Conservation (phyloP, 2,113 vertebrate genomes). For the Ciconia boyciana region DNA sequence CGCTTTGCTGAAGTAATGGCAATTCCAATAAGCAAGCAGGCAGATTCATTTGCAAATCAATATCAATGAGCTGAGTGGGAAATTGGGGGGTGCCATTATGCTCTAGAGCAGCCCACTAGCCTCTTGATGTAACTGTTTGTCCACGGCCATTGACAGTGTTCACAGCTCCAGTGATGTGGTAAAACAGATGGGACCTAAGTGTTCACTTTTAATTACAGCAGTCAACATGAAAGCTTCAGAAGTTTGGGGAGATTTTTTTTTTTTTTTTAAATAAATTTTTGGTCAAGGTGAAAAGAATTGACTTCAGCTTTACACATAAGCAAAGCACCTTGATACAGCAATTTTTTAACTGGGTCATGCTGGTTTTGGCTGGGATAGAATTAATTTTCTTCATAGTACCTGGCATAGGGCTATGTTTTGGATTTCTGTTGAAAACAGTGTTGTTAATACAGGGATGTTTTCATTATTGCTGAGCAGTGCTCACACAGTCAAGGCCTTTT, state of each 20-base stretch:
- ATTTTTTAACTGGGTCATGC: not conserved
- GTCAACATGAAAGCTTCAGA: not conserved
- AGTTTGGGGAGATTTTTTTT: not conserved
- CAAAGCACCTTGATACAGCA: not conserved
- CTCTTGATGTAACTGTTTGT: constrained; percentile 7
- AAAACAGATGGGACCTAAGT: not conserved
- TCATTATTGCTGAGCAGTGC: too few species aligned
- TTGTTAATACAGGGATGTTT: too few species aligned
- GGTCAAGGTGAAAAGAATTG: not conserved
- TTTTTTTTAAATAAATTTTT: not conserved
- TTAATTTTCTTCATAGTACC: too few species aligned
- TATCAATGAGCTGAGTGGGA: constrained; percentile 1
- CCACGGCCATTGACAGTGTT: not conserved
- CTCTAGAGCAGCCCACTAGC: not conserved
- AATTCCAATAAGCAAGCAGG: constrained; percentile 9
- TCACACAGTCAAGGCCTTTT: too few species aligned
- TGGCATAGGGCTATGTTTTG: too few species aligned
- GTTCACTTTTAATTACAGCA: constrained; percentile 25
- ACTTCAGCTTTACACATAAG: not conserved
- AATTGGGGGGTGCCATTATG: not conserved
- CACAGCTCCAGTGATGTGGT: not conserved
- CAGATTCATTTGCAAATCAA: constrained; percentile 7
- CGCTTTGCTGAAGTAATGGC: not conserved
- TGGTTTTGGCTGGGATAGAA: too few species aligned
- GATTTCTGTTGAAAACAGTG: too few species aligned